Base-by-base conservation (phyloP, 2,888 invertebrate genomes). In the Erebia palarica region DNA sequence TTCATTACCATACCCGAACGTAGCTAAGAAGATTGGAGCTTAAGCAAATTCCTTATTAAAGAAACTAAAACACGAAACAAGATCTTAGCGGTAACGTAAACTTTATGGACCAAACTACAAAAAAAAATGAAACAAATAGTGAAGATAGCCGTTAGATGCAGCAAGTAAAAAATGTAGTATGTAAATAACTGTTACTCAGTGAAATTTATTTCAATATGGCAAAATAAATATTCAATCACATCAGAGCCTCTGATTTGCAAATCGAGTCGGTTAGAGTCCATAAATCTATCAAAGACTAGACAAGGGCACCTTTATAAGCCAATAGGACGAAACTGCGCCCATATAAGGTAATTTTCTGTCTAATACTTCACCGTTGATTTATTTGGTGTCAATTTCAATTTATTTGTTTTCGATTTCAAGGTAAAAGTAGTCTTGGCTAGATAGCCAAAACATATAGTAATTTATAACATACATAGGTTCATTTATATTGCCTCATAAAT, bases 221-320 rank as follows among this genome's bases (percentile, higher is more conserved):
- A 57, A 42, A 57, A 42, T 57, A 42, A 36, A 47, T 65, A 55
- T 55, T 42, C 51, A 55, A 65, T 44, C 65, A 44, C 65, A 57
- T 65, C 57, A 18, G 13, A 18, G 65, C 14, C 27, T 51, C 36
- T 55, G 53, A 65, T 65, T 65, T 65, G 65, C 65, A 65, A 65
- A 55, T 55, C 44, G 4, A 65, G 65, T 42, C 44, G 57, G 18
- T 14, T 42, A 4, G 1, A 57, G 55, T 13, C 65, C 18, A 65
- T 65, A 65, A 65, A 65, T 65, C 65, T 55, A 55, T 65, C 65
- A 65, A 57, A 57, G 13, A 16, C 44, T 57, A 57, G 65, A 65
- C 65, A 65, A 65, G 65, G 57, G 57, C 65, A 44, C 44, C 65
- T 65, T 8, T 65, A 18, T 44, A 57, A 57, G 57, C 65, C 65